phyloP scores from a whole-genome alignment of 2,797 vertebrate species.

The Cyprinodon diabolis region DNA sequence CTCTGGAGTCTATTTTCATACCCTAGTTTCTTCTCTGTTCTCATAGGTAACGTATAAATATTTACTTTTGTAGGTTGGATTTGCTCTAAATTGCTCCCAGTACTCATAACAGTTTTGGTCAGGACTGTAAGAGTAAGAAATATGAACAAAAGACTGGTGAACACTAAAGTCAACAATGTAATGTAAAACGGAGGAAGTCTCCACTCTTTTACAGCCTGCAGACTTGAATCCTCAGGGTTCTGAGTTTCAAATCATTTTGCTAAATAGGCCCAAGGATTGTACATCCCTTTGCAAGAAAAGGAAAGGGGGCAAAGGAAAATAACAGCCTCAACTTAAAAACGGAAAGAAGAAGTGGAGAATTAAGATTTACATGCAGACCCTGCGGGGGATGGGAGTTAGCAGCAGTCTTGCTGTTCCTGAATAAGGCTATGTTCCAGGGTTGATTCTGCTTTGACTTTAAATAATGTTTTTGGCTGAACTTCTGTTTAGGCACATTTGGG shows the following conservation, averaged over 20 bases:
- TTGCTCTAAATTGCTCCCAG: slow-evolving; percentile 28
- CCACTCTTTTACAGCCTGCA: slow-evolving; percentile 39
- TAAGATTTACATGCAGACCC: slow-evolving; percentile 46
- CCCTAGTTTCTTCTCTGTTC: slow-evolving; percentile 19
- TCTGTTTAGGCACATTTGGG: slow-evolving; percentile 47
- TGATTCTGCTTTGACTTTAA: slow-evolving; percentile 60
- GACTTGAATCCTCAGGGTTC: slow-evolving; percentile 37
- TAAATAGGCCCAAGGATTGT: slow-evolving; percentile 36
- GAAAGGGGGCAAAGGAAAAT: slow-evolving; percentile 28
- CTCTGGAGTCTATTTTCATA: slow-evolving; percentile 16
- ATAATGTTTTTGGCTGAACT: slow-evolving; percentile 61
- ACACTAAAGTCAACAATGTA: slow-evolving; percentile 51
- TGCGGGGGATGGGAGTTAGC: slow-evolving; percentile 47
- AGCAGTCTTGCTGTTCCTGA: slow-evolving; percentile 58
- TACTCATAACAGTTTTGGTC: slow-evolving; percentile 36
- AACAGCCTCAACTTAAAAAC: slow-evolving; percentile 37
- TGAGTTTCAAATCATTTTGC: slow-evolving; percentile 48
- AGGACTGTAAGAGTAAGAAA: slow-evolving; percentile 47
- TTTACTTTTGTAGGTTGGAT: slow-evolving; percentile 30
- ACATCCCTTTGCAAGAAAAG: slow-evolving; percentile 27
- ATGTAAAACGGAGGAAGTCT: slow-evolving; percentile 53
- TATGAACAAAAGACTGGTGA: slow-evolving; percentile 47
- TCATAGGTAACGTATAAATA: slow-evolving; percentile 25
- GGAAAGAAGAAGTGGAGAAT: slow-evolving; percentile 34
- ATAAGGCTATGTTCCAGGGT: slow-evolving; percentile 49